Evolutionary conservation across 2,797 vertebrate species (phyloP).

Genomic region (Amphiprion clarkii): DNA sequence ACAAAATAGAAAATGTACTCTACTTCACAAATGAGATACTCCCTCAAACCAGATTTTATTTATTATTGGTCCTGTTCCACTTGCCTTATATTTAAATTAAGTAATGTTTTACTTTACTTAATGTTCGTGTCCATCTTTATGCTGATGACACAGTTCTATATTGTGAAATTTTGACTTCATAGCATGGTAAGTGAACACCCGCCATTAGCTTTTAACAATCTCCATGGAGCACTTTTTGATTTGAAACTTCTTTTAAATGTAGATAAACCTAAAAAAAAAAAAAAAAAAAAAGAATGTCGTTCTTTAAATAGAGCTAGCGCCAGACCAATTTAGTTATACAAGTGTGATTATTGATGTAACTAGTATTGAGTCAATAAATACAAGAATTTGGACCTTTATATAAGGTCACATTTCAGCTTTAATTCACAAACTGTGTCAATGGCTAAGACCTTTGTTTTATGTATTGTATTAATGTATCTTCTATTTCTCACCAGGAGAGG

Average conservation of each 20-base stretch:
- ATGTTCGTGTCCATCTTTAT: neutral
- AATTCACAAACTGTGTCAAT: neutral
- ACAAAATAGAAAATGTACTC: neutral
- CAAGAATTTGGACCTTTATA: neutral
- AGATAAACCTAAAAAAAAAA: neutral
- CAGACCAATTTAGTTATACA: neutral
- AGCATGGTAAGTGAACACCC: no score
- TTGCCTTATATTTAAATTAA: neutral
- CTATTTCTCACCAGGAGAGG: neutral
- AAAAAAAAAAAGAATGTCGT: no score
- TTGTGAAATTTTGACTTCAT: neutral
- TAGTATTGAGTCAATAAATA: neutral
- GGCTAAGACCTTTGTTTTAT: neutral
- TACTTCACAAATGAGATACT: neutral
- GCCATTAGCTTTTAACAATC: neutral
- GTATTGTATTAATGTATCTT: constrained; percentile 1
- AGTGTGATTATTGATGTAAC: neutral
- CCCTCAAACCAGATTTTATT: neutral
- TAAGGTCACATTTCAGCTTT: neutral
- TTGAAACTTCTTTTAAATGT: neutral
- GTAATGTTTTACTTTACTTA: neutral
- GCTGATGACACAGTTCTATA: neutral
- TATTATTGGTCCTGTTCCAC: neutral
- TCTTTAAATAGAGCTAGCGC: neutral
- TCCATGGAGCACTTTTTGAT: neutral